Conservation (phyloP, 2,888 invertebrate genomes). For the Nephrocerus scutellatus region DNA sequence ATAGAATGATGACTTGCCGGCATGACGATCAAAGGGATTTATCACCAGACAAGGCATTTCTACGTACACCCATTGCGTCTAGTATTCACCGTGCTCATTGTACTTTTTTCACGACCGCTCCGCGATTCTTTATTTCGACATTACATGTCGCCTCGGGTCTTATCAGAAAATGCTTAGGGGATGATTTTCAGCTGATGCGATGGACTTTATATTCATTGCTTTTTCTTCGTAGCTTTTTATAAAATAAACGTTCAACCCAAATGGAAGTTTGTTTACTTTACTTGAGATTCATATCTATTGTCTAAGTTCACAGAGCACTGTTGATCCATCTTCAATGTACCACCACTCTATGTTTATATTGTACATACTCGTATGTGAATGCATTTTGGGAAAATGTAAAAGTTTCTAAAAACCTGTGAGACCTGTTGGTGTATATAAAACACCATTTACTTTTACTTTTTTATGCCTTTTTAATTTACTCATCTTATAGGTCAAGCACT, state of each 20-base stretch:
- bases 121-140: constrained; percentile 18
- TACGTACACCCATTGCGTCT: neutral
- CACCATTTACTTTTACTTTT: no score
- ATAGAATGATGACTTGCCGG: constrained; percentile 33
- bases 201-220: no score
- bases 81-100: constrained; percentile 8
- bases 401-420: constrained; percentile 20
- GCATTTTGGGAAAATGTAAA: constrained; percentile 3
- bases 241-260: no score
- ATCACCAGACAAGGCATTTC: constrained; percentile 12
- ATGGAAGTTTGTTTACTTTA: neutral
- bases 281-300: constrained; percentile 12
- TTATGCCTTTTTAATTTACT: no score
- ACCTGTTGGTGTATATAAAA: constrained; percentile 24
- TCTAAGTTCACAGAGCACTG: constrained; percentile 1
- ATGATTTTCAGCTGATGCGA: no score
- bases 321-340: constrained; percentile 1
- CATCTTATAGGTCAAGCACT: no score
- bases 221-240: no score
- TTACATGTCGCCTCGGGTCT: constrained; percentile 26
- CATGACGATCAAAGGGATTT: constrained; percentile 34
- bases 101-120: constrained; percentile 4
- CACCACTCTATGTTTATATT: constrained; percentile 4
- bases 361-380: constrained; percentile 5
- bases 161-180: constrained; percentile 30